Evolutionary conservation across 2,797 vertebrate genomes (phyloP), one percentile per base, ranked within the genome.

Genomic region (Falco berigora): DNA sequence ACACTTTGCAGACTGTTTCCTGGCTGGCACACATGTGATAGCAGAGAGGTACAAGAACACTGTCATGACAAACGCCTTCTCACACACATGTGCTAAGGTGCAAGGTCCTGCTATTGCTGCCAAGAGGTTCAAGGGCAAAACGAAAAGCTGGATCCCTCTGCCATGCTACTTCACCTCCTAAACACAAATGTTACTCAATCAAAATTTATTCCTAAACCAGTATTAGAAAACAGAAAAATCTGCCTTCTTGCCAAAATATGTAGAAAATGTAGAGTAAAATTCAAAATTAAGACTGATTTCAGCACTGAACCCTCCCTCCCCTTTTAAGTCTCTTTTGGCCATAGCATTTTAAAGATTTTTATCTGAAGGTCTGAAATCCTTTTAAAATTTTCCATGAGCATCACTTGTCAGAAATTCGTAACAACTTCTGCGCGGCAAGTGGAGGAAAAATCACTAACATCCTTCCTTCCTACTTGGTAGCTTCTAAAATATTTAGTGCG

Each of bases 11-110:
- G 46, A 61, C 53, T 61, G 52, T 44, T 44, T 44, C 44, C 44
- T 18, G 17, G 17, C 44, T 27, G 46, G 28, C 9, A 53, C 14
- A 22, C 38, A 3, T 1, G 10, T 1, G 0, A 25, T 3, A n/a
- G 38, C 38, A 40, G 38, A n/a, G 53, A 44, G 50, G 44, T 56
- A 50, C 15, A 9, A 17, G 50, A 47, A 68, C 2, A 6, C 18
- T 55, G 25, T 34, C 7, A 2, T 3, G 17, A 38, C 42, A 66
- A 69, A 62, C 5, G 12, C 28, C 14, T 46, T 52, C 52, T 52
- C 38, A 8, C 2, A 46, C 21, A 10, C 19, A 6, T 1, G 13
- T 6, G 2, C 3, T 18, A n/a, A 58, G 24, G 10, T 21, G 10
- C 5, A 21, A 59, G 67, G 46, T 79, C 46, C 88, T 27, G 47